These are phyloP conservation scores for Drosophila sp. DNA, from an alignment of 1,140 invertebrate genomes.

Conservation along the genomic window DNA sequence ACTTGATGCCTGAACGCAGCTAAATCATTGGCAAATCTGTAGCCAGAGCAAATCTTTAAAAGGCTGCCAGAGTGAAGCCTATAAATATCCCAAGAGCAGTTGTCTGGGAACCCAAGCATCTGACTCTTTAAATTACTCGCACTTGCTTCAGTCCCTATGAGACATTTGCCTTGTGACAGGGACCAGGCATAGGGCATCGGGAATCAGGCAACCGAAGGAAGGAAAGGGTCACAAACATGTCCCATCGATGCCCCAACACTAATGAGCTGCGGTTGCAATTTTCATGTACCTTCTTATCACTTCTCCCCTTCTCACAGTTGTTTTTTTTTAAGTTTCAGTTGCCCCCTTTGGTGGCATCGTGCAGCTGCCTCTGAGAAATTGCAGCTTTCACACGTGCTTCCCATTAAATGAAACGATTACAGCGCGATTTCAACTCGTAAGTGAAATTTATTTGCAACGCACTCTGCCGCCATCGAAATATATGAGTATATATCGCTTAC, in stretches of 20 bases:
- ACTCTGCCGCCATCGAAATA: constrained; percentile 46
- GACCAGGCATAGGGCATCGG: neutral
- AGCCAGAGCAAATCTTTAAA: constrained; percentile 48
- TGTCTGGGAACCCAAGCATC: constrained; percentile 43
- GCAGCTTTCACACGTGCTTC: constrained; percentile 80
- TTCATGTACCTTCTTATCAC: constrained; percentile 22
- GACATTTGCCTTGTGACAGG: constrained; percentile 23
- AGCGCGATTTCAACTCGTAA: constrained; percentile 72
- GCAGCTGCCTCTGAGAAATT: constrained; percentile 60
- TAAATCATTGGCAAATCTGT: constrained; percentile 80
- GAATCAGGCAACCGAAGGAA: neutral
- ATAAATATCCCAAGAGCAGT: constrained; percentile 32
- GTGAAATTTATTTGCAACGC: constrained; percentile 79
- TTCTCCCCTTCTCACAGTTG: constrained; percentile 18
- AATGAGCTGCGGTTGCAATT: constrained; percentile 63
- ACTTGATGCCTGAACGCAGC: constrained; percentile 68
- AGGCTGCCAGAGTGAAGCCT: constrained; percentile 12
- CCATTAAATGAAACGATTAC: constrained; percentile 82
- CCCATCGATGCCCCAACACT: constrained; percentile 54
- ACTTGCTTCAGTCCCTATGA: constrained; percentile 5
- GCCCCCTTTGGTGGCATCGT: neutral
- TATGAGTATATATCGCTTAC: constrained; percentile 27
- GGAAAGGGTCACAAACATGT: constrained; percentile 35
- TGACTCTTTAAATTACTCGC: constrained; percentile 22
- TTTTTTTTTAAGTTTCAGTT: constrained; percentile 46